Conservation (phyloP, 2,888 invertebrate species). For the Hyposoter didymator region DNA sequence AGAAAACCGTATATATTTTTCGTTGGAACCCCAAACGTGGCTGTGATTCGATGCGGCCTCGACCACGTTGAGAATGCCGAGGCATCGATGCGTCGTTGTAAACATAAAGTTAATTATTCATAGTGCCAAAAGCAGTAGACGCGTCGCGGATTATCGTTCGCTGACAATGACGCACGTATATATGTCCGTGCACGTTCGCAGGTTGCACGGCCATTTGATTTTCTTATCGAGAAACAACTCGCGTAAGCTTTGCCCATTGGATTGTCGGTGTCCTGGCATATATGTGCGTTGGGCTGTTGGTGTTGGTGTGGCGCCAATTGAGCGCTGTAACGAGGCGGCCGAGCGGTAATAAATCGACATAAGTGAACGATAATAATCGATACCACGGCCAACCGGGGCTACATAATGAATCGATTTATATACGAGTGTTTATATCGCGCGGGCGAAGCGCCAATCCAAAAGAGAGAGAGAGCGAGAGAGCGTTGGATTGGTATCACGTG, state of each 20-base stretch:
- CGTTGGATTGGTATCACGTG: conserved; percentile 57
- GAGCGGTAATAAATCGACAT: conserved; percentile 73
- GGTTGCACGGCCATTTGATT: conserved; percentile 31
- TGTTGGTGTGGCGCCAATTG: conserved; percentile 71
- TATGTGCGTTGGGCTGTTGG: not conserved
- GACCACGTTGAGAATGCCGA: not conserved
- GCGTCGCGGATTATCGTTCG: not conserved
- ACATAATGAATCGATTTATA: conserved; percentile 77
- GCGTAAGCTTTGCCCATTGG: conserved; percentile 24
- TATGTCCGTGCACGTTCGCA: conserved; percentile 4
- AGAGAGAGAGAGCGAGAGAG: conserved; percentile 12
- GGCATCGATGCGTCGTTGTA: not conserved
- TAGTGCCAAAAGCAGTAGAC: conserved; percentile 31
- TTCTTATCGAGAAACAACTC: conserved; percentile 30
- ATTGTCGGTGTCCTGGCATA: not conserved
- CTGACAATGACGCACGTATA: not conserved
- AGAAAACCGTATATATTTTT: too few relatives aligned
- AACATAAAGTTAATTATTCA: conserved; percentile 3
- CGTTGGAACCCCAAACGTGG: not conserved
- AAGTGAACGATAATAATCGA: conserved; percentile 76
- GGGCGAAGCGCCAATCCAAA: conserved; percentile 38
- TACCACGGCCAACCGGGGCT: conserved; percentile 67
- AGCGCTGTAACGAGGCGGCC: conserved; percentile 70
- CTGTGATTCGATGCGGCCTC: not conserved
- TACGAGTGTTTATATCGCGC: conserved; percentile 60